Evolutionary conservation across 64 coral and sea anemone species (phyloP), one percentile per base, ranked within the genome.

Genomic region (Trachythela sp.): DNA sequence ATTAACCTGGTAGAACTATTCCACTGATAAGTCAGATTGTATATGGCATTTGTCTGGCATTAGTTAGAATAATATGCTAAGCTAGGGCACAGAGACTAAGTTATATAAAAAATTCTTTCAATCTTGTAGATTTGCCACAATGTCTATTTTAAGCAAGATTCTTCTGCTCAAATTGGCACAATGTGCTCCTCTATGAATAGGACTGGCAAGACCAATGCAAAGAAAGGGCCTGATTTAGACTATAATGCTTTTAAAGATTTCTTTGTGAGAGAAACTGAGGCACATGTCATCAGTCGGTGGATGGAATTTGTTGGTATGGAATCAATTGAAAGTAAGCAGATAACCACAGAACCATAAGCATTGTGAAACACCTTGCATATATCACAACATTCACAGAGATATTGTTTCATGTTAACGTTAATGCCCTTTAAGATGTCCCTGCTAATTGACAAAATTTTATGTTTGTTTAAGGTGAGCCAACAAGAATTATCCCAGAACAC

Each of bases 221-320:
- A 87, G 43, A 89, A 52, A 22, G 88, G 92, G 33, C 84, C 92
- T 77, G 83, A 93, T 33, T 43, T 54, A 70, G 92, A 93, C 22
- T 93, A 89, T 40, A 93, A 93, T 89, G 87, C 87, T 4, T 93
- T 50, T 87, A 93, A 70, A 86, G 92, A 93, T 41, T 93, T 93
- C 20, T 75, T 89, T 80, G 92, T 89, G 22, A 34, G 33, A 71
- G 92, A 93, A 89, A 77, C 88, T 33, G 87, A 93, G 45, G 92
- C 87, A 39, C 87, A 93, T 48, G 60, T 92, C 50, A 64, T 92
- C 5, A 58, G 48, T 36, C 39, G 24, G 8, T 89, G 87, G 70
- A 93, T 93, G 92, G 49, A 51, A 49, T 93, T 89, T 86, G 30
- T 87, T 72, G 92, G 92, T 34, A 93, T 93, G 92, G 85, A 70